A percentile compares a stretch with the other conserved stretches of the same genome.
Conservation (phyloP, 1,140 invertebrate species). For the Dreissena rostriformis region DNA sequence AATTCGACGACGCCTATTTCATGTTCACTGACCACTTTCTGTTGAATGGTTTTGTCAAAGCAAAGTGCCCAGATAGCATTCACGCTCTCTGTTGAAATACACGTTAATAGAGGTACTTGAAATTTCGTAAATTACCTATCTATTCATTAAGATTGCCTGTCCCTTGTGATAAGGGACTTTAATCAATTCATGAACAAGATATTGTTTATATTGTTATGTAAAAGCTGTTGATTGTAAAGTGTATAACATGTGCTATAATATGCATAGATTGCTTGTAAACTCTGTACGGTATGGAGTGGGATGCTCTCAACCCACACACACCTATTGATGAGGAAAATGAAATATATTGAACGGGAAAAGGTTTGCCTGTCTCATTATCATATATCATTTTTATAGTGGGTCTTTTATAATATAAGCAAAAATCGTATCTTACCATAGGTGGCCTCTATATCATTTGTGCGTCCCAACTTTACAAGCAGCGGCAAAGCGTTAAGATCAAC, state of each 20-base stretch:
- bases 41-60: not conserved
- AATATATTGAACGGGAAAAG: not conserved
- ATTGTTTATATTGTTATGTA: not conserved
- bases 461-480: not conserved
- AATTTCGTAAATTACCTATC: not conserved
- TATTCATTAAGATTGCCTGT: not conserved
- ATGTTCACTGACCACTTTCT: not conserved
- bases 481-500: not conserved
- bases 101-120: not conserved
- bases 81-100: not conserved
- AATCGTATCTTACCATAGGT: not conserved
- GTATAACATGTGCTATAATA: not conserved
- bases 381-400: not conserved
- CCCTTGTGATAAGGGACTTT: not conserved
- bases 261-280: not conserved
- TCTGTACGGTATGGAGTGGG: not conserved
- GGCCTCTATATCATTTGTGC: not conserved
- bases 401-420: not conserved
- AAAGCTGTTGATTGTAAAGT: not conserved
- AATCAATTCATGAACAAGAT: not conserved
- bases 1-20: not conserved
- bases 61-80: not conserved
- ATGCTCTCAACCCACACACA: not conserved
- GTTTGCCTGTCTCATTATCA: not conserved
- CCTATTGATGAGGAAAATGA: not conserved